Evolutionary conservation across 2,113 vertebrate species (phyloP).

Genomic region (Pimephales promelas): DNA sequence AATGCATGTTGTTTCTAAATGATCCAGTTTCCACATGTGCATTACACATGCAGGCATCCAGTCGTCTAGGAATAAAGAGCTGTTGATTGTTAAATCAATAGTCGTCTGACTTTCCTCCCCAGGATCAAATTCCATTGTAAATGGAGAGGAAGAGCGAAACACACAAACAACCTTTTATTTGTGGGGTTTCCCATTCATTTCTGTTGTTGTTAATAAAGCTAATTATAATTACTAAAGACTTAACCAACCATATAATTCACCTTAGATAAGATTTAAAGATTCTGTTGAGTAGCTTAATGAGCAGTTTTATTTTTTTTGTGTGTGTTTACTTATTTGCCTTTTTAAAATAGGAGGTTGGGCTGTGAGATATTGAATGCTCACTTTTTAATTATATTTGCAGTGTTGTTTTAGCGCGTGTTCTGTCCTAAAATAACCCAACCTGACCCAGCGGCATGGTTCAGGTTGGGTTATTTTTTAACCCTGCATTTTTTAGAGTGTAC

Average conservation of each 20-base stretch:
- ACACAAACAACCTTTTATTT: not conserved
- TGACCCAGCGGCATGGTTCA: too few relatives aligned
- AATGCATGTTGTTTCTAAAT: slow-evolving; percentile 27
- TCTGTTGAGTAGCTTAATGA: not conserved
- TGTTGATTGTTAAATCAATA: slow-evolving; percentile 49
- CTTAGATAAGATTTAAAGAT: not conserved
- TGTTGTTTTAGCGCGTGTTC: too few relatives aligned
- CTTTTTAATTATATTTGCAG: too few relatives aligned
- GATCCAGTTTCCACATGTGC: slow-evolving; percentile 6
- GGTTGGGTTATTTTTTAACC: too few relatives aligned
- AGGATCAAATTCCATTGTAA: slow-evolving; percentile 39
- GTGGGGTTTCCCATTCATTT: not conserved
- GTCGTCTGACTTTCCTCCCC: slow-evolving; percentile 28
- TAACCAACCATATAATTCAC: not conserved
- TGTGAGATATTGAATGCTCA: too few relatives aligned
- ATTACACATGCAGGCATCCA: slow-evolving; percentile 17
- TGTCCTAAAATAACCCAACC: too few relatives aligned
- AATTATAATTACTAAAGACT: slow-evolving; percentile 6
- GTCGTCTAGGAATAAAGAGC: slow-evolving; percentile 34
- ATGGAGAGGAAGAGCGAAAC: slow-evolving; percentile 12
- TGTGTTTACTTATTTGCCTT: not conserved
- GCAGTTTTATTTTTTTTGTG: not conserved
- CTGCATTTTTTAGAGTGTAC: too few relatives aligned
- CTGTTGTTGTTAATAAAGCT: not conserved
- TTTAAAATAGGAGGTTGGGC: too few relatives aligned